These are phyloP conservation scores for Anthonomus grandis DNA, from an alignment of 1,140 invertebrate genomes.

Conservation along the genomic window DNA sequence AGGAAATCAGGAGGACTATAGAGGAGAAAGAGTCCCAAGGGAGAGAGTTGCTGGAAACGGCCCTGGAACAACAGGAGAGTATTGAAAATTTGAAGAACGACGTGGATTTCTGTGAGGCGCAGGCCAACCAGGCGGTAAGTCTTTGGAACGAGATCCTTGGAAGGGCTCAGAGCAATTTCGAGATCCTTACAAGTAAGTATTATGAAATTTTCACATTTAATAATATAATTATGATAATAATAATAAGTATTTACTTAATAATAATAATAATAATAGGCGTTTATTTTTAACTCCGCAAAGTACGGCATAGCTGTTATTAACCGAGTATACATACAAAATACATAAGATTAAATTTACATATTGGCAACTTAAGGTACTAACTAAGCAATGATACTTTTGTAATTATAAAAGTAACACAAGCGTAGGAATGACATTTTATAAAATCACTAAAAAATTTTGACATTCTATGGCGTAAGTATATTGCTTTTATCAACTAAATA, in stretches of 20 bases:
- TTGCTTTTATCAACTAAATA: too few relatives aligned
- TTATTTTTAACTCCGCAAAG: too few relatives aligned
- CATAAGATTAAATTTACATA: too few relatives aligned
- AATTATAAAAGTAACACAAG: too few relatives aligned
- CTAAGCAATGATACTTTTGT: too few relatives aligned
- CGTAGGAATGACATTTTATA: too few relatives aligned
- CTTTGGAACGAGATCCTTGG: slow-evolving; percentile 80
- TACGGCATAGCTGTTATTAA: too few relatives aligned
- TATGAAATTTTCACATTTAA: background rate
- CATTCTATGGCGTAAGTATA: too few relatives aligned
- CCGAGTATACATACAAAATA: too few relatives aligned
- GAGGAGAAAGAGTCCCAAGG: slow-evolving; percentile 44
- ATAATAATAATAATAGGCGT: too few relatives aligned
- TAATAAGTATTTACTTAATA: background rate
- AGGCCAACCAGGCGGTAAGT: slow-evolving; percentile 76
- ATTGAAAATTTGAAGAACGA: slow-evolving; percentile 66
- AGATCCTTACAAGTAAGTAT: slow-evolving; percentile 71
- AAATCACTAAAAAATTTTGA: too few relatives aligned
- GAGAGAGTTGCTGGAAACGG: slow-evolving; percentile 52
- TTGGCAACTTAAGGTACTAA: too few relatives aligned
- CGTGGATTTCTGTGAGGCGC: slow-evolving; percentile 64
- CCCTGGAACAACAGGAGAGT: slow-evolving; percentile 58
- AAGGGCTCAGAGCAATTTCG: slow-evolving; percentile 82
- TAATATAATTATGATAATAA: background rate
- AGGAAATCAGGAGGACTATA: slow-evolving; percentile 54